Base-by-base conservation (phyloP, 53 echinoderm and acorn worm species). In the Stichopus horrens region DNA sequence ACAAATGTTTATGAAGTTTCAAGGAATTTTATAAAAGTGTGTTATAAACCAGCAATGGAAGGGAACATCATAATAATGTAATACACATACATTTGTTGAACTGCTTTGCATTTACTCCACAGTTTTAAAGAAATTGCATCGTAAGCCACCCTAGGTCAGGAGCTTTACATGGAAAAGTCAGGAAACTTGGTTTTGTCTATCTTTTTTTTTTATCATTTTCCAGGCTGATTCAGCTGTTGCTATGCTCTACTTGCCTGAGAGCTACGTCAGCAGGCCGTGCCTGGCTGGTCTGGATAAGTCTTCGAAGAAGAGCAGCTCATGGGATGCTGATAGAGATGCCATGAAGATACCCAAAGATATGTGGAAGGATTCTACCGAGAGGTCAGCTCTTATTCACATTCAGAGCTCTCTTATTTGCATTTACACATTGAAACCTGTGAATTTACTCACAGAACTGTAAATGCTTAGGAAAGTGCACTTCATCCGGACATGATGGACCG, bases 221-320 rank as follows among this genome's bases (percentile, higher is more conserved):
- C 87, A 96, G 96, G 94, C 92, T 16, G 94, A 96, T 87, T 88
- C 91, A 0, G 94, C 92, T 5, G 87, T 89, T 10, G 93, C 90
- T 16, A 87, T 89, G 65, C 84, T 94, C 6, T 92, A 92, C 73
- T 89, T 94, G 74, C 96, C 96, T n/a, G 94, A 96, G 18, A 90
- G 93, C 20, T 93, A 94, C 88, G 92, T 90, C 37, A 90, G 92
- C 57, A 83, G 90, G 57, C 89, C 92, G 58, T 93, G 89, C 53
- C 76, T 96, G 52, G 77, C 90, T 9, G 91, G 89, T 20, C 81
- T 94, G 51, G 96, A 94, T 63, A 88, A 92, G 55, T 87, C 96
- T 19, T 87, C 93, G 59, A 96, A 96, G 76, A 86, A 76, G 11
- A 90, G 90, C 5, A 89, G 91, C 19, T 94, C 88, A 77, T 96